phyloP scores from a whole-genome alignment of 2,888 invertebrate genomes.

The Agonopterix subpropinquella region DNA sequence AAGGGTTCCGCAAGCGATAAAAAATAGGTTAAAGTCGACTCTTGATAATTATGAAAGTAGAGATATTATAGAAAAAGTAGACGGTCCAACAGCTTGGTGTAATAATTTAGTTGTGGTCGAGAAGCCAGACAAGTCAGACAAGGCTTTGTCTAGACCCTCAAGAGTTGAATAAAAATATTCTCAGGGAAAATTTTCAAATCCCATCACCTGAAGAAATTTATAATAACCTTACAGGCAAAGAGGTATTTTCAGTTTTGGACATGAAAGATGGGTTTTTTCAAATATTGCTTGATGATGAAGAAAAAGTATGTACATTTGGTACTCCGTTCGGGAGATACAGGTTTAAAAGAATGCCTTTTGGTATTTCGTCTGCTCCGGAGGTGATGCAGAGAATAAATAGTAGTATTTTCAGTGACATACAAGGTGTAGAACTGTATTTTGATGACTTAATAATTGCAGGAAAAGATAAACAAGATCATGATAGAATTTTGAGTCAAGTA shows the following conservation, averaged over 20 bases:
- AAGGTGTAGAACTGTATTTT: conserved; percentile 27
- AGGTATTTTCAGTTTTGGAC: conserved; percentile 12
- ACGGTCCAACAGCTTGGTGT: conserved; percentile 9
- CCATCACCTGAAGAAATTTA: conserved; percentile 13
- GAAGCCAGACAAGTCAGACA: conserved; percentile 19
- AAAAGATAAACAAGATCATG: conserved; percentile 4
- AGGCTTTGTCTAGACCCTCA: conserved; percentile 25
- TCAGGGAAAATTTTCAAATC: conserved; percentile 15
- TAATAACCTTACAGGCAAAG: conserved; percentile 19
- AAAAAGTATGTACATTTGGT: conserved; percentile 1
- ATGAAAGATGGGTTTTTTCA: conserved; percentile 16
- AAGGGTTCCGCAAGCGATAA: conserved; percentile 5
- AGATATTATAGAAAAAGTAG: conserved; percentile 10
- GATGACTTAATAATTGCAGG: conserved; percentile 8
- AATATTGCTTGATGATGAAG: conserved; percentile 6
- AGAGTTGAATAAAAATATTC: conserved; percentile 9
- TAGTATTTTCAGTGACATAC: conserved; percentile 11
- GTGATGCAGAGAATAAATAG: conserved; percentile 9
- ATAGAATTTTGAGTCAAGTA: conserved; percentile 15
- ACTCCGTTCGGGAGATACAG: conserved; percentile 6
- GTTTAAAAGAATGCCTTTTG: conserved; percentile 15
- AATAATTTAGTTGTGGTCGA: conserved; percentile 22
- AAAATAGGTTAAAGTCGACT: conserved; percentile 5
- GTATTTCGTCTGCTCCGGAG: conserved; percentile 17
- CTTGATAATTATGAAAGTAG: conserved; percentile 8